A percentile compares a stretch with the other conserved stretches of the same genome.
These are phyloP conservation scores for Phylloscopus whistleri DNA, from an alignment of 2,113 vertebrate genomes.

Conservation along the genomic window DNA sequence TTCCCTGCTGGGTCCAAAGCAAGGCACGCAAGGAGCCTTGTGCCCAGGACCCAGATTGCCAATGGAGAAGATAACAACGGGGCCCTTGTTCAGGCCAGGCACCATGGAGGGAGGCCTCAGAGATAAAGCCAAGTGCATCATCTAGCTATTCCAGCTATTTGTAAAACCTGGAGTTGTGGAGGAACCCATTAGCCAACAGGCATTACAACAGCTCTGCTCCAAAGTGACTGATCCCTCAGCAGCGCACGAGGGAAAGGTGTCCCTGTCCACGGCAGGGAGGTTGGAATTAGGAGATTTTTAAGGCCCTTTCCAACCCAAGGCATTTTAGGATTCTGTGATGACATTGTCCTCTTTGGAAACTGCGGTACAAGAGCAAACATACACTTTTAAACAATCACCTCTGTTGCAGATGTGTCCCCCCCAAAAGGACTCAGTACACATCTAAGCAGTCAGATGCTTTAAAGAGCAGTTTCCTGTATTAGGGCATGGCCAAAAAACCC, in stretches of 20 bases:
- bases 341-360: not conserved
- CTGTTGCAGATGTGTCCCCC: not conserved
- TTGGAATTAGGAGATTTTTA: not conserved
- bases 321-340: not conserved
- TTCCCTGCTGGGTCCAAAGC: not conserved
- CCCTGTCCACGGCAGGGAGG: not conserved
- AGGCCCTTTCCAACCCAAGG: not conserved
- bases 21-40: not conserved
- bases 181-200: not conserved
- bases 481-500: not conserved
- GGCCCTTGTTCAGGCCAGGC: not conserved
- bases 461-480: not conserved
- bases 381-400: not conserved
- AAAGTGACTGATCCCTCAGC: not conserved
- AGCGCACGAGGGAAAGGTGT: accelerated
- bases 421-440: not conserved
- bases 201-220: not conserved
- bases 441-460: not conserved
- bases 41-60: not conserved
- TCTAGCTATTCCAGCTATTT: not conserved
- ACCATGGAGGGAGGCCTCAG: accelerated
- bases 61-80: not conserved
- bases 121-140: not conserved
- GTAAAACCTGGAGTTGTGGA: not conserved
- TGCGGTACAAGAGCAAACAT: not conserved